Evolutionary conservation across 1,140 invertebrate species (phyloP), one percentile per base, ranked within the genome.

Genomic region (Pseudoatta argentina): DNA sequence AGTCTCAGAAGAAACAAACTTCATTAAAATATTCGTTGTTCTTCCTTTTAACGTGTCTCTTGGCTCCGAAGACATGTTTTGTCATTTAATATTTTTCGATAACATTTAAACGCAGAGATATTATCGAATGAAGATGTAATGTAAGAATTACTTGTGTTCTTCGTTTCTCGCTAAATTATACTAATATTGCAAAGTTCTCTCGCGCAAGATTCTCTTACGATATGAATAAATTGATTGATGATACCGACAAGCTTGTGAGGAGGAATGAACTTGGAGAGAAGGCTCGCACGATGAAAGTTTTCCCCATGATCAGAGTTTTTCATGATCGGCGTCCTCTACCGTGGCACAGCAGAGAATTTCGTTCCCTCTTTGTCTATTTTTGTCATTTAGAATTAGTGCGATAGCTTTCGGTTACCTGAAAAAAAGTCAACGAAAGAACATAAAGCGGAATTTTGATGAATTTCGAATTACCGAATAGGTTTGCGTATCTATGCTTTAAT

Each of bases 371-470:
- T 92, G 87, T 86, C 89, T 91, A 88, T 71, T 89, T 91, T 91
- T 89, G 87, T 86, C 87, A 87, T 88, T 91, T 94, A 93, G 90
- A 89, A 91, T 93, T 91, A 92, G 88, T 92, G 91, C 91, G 88
- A 93, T 94, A 92, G 91, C 86, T 92, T 92, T 93, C 92, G 89
- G 90, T 93, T 94, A 94, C 93, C 93, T 94, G 93, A 91, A 94
- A 93, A 44, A 93, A 91, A 92, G 86, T 93, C 89, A 94, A 93
- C 88, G 91, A 86, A 92, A 91, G 73, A 92, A 92, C 92, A 92
- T 90, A 90, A 87, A 92, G 90, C 73, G 88, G 76, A 85, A 89
- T 91, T 91, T 89, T 75, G 71, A 14, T 73, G 75, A 78, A 63
- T 67, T 51, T 79, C 57, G 30, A 61, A 18, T 59, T 72, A 63